Conservation (phyloP, 2,797 vertebrate genomes). For the Heteromormyrus szaboi region DNA sequence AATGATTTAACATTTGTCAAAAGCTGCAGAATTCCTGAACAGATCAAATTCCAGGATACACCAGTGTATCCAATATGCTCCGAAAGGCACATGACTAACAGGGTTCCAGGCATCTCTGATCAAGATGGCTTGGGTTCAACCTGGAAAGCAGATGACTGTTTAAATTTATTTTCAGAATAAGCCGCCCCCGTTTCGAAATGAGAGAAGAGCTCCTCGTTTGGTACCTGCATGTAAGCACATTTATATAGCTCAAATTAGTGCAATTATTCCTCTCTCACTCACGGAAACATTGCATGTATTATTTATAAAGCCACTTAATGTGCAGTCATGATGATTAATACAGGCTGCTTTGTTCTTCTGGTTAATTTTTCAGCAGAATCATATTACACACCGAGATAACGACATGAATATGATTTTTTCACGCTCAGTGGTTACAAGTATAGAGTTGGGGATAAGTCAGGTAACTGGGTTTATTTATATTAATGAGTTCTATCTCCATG, state of each 20-base stretch:
- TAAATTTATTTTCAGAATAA: not conserved
- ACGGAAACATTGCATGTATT: not conserved
- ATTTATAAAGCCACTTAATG: constrained; percentile 1
- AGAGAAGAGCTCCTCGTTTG: not conserved
- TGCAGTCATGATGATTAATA: not conserved
- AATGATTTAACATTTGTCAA: not conserved
- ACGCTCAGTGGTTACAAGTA: not conserved
- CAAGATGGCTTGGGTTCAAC: not conserved
- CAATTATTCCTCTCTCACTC: not conserved
- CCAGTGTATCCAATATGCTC: not conserved
- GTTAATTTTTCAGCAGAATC: not conserved
- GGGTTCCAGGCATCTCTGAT: not conserved
- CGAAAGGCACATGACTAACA: not conserved
- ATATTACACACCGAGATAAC: not conserved
- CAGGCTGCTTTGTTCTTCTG: not conserved
- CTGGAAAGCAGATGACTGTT: not conserved
- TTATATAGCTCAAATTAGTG: not conserved
- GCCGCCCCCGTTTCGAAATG: not conserved
- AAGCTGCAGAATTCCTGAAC: not conserved
- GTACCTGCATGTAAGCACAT: not conserved
- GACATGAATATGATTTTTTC: not conserved
- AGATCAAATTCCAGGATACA: not conserved
- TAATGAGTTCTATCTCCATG: not conserved
- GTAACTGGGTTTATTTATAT: not conserved
- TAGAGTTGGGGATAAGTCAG: not conserved